These are phyloP conservation scores for Himalopsyche anomala DNA, from an alignment of 2,888 invertebrate genomes.

Conservation along the genomic window DNA sequence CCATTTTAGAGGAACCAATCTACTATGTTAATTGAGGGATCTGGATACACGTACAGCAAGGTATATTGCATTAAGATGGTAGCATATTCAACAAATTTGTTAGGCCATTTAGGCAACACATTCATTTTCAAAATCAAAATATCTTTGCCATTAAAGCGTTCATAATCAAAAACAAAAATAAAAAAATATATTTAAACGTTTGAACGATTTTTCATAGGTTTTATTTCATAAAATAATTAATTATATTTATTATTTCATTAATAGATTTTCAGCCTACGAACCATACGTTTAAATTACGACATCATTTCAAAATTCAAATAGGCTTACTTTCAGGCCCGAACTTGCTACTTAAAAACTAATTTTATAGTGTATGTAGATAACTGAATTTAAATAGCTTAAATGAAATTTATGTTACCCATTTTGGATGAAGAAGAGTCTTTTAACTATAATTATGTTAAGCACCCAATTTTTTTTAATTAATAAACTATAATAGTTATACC, in stretches of 20 bases:
- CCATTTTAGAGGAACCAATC: too few relatives aligned
- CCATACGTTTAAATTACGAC: neutral
- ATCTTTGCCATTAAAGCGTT: too few relatives aligned
- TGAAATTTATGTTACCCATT: neutral
- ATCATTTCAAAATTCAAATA: neutral
- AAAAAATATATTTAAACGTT: neutral
- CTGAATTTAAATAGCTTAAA: neutral
- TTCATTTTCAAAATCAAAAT: too few relatives aligned
- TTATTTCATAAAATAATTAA: neutral
- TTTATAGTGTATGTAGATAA: neutral
- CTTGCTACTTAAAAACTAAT: neutral
- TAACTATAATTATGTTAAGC: too few relatives aligned
- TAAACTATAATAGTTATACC: too few relatives aligned
- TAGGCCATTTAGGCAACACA: too few relatives aligned
- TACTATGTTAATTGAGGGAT: too few relatives aligned
- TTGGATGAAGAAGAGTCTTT: too few relatives aligned
- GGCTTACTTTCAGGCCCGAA: neutral
- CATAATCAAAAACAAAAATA: neutral
- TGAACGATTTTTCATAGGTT: neutral
- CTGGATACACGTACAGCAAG: too few relatives aligned
- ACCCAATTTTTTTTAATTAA: too few relatives aligned
- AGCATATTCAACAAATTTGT: too few relatives aligned
- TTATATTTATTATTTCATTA: neutral
- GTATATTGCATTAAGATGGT: too few relatives aligned
- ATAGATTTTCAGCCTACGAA: conserved; percentile 4